Evolutionary conservation across 2,888 invertebrate genomes (phyloP).

Genomic region (Phrixothrix hirtus): DNA sequence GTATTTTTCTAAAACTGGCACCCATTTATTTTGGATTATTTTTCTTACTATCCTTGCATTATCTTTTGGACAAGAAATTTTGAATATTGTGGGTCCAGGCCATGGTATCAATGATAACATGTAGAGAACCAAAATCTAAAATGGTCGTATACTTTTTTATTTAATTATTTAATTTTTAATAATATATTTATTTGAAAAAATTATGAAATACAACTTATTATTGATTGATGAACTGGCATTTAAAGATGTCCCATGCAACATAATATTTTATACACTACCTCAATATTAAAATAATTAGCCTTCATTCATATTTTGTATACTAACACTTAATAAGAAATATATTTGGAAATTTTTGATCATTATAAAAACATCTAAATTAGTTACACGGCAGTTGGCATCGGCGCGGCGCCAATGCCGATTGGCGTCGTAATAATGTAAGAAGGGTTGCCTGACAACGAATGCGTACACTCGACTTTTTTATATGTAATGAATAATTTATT

Average conservation of each 20-base stretch:
- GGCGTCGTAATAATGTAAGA: slow-evolving; percentile 18
- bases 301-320: slow-evolving; percentile 78
- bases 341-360: slow-evolving; percentile 14
- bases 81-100: slow-evolving; percentile 86
- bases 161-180: too few relatives aligned
- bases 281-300: slow-evolving; percentile 82
- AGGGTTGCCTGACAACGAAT: slow-evolving; percentile 23
- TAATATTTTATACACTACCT: slow-evolving; percentile 62
- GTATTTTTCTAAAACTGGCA: slow-evolving; percentile 85
- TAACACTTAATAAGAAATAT: slow-evolving; percentile 15
- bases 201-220: too few relatives aligned
- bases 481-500: slow-evolving; percentile 10
- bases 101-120: slow-evolving; percentile 83
- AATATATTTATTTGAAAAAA: too few relatives aligned
- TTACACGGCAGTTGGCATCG: slow-evolving; percentile 2
- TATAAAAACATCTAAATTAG: slow-evolving; percentile 5
- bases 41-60: slow-evolving; percentile 85
- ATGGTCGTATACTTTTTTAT: too few relatives aligned
- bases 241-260: not conserved
- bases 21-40: slow-evolving; percentile 89
- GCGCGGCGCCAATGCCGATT: slow-evolving; percentile 13
- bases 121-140: slow-evolving; percentile 78
- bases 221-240: slow-evolving; percentile 16
- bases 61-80: slow-evolving; percentile 85
- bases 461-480: slow-evolving; percentile 11